These are phyloP conservation scores for Austrofundulus limnaeus DNA, from an alignment of 2,113 vertebrate genomes.

Conservation along the genomic window DNA sequence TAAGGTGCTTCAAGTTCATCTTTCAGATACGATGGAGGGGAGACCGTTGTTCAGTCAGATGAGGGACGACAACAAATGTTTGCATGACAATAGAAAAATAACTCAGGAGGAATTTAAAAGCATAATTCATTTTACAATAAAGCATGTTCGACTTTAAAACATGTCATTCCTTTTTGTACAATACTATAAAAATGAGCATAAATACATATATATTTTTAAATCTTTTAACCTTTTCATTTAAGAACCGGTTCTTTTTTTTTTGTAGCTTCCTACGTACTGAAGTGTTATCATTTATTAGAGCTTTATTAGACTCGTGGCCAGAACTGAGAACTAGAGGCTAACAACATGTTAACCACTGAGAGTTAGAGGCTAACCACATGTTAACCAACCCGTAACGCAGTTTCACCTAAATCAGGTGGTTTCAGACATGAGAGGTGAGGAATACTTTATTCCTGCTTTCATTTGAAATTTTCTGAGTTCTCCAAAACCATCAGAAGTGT, in stretches of 20 bases:
- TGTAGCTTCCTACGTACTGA: constrained; percentile 37
- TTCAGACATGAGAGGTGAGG: no score
- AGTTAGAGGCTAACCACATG: no score
- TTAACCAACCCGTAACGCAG: no score
- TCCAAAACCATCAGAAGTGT: background rate
- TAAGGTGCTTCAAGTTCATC: constrained; percentile 73
- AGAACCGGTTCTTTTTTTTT: constrained; percentile 40
- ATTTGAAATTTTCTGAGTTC: background rate
- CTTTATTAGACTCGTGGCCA: constrained; percentile 38
- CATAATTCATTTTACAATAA: constrained; percentile 66
- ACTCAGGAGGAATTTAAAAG: constrained; percentile 37
- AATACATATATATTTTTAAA: constrained; percentile 62
- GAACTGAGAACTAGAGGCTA: constrained; percentile 17
- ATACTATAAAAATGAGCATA: constrained; percentile 68
- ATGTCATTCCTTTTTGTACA: constrained; percentile 72
- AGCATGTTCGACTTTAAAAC: constrained; percentile 69
- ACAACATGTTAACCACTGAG: no score
- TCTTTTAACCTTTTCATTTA: constrained; percentile 48
- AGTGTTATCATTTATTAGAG: constrained; percentile 33
- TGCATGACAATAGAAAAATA: constrained; percentile 32
- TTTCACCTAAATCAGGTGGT: no score
- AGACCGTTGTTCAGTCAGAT: constrained; percentile 66
- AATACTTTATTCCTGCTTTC: background rate
- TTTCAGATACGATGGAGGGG: constrained; percentile 35
- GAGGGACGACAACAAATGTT: constrained; percentile 24